Conservation (phyloP, 2,797 vertebrate species). For the Scomberomorus guttatus region DNA sequence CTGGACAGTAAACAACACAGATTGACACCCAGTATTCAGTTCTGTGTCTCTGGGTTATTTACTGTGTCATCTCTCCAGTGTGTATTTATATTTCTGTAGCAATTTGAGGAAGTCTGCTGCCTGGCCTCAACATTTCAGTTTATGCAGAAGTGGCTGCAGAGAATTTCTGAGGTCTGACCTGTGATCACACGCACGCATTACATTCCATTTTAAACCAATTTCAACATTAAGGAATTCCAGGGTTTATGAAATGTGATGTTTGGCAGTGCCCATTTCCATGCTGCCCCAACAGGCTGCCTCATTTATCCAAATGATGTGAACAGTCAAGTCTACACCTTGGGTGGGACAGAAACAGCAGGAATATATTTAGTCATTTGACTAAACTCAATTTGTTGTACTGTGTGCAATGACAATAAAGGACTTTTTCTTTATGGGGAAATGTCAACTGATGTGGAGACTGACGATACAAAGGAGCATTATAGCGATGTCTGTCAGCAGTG, state of each 20-base stretch:
- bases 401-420: too few species aligned
- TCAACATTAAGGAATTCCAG: conserved; percentile 53
- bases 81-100: conserved; percentile 40
- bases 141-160: conserved; percentile 17
- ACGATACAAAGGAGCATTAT: conserved; percentile 25
- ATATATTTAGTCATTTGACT: conserved; percentile 23
- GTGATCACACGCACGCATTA: conserved; percentile 30
- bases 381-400: too few species aligned
- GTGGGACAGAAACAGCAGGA: conserved; percentile 9
- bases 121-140: conserved; percentile 30
- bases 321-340: conserved; percentile 14
- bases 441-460: conserved; percentile 23
- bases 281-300: conserved; percentile 10
- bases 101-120: conserved; percentile 38
- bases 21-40: conserved; percentile 31
- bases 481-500: conserved; percentile 34
- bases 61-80: not conserved
- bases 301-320: conserved; percentile 50
- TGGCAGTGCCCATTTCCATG: conserved; percentile 45
- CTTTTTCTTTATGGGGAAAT: conserved; percentile 11
- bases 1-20: conserved; percentile 51
- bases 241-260: conserved; percentile 61
- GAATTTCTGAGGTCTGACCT: conserved; percentile 38
- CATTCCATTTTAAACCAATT: conserved; percentile 63
- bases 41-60: conserved; percentile 24